Conservation (phyloP, 2,888 invertebrate genomes). For the Aporophyla nigra region DNA sequence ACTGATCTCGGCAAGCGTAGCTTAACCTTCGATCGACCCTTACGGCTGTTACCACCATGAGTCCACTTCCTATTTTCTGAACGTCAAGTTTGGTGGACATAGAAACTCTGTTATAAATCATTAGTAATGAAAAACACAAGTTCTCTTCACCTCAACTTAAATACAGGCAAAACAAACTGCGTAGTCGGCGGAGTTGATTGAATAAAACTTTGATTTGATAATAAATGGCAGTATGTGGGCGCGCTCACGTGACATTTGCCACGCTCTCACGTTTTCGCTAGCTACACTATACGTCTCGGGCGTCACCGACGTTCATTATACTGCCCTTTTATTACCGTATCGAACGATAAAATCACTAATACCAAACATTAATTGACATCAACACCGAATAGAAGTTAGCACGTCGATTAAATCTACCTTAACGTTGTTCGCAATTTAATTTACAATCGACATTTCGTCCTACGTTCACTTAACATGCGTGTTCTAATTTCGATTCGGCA, state of each 20-base stretch:
- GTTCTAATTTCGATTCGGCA: constrained; percentile 21
- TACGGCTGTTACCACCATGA: too few species aligned
- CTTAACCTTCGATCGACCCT: too few species aligned
- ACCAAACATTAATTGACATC: constrained; percentile 39
- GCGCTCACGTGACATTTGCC: constrained; percentile 63
- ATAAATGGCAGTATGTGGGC: constrained; percentile 43
- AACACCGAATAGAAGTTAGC: constrained; percentile 44
- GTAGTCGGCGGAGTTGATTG: constrained; percentile 14
- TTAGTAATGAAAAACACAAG: not conserved
- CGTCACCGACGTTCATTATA: constrained; percentile 49
- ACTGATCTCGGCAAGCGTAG: too few species aligned
- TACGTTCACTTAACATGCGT: constrained; percentile 4
- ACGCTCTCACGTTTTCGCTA: constrained; percentile 51
- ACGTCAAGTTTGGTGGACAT: not conserved
- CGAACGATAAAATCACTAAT: constrained; percentile 54
- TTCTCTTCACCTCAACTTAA: not conserved
- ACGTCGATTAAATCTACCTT: constrained; percentile 18
- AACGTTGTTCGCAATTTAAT: constrained; percentile 7
- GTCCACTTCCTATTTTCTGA: not conserved
- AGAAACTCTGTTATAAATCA: not conserved
- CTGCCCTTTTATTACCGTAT: constrained; percentile 52
- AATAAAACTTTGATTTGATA: constrained; percentile 42
- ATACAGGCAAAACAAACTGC: constrained; percentile 21
- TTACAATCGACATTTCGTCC: constrained; percentile 27
- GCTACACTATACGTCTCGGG: constrained; percentile 32